Percentiles rank a stretch among this genome's conserved stretches.
phyloP scores from a whole-genome alignment of 2,797 vertebrate genomes.

The Delichon dasypus region DNA sequence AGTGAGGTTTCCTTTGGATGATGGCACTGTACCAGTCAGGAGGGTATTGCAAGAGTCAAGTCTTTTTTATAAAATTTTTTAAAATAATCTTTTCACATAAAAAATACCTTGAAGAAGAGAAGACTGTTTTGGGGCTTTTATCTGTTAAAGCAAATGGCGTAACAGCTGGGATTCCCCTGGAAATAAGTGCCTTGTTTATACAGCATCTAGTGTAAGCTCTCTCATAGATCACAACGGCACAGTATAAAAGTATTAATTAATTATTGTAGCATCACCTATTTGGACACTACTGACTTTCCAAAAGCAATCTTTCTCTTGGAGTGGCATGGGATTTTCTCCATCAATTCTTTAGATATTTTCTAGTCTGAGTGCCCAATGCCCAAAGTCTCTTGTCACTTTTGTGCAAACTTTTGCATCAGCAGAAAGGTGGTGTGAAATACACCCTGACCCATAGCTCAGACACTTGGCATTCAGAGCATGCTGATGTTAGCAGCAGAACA shows the following conservation, averaged over 20 bases:
- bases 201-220: not conserved
- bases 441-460: not conserved
- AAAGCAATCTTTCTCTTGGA: not conserved
- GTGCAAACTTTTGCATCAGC: not conserved
- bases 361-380: not conserved
- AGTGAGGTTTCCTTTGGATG: not conserved
- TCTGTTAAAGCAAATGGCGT: not conserved
- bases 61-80: not conserved
- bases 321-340: not conserved
- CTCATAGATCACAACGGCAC: not conserved
- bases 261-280: not conserved
- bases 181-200: not conserved
- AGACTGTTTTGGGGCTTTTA: fast-evolving
- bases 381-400: not conserved
- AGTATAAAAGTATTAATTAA: not conserved
- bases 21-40: not conserved
- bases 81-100: not conserved
- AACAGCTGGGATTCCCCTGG: not conserved
- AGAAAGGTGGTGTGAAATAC: not conserved
- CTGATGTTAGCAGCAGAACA: not conserved
- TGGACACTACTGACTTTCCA: not conserved
- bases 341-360: not conserved
- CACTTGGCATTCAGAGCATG: not conserved
- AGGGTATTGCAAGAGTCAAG: not conserved
- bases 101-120: not conserved